Percentiles rank a stretch among this genome's conserved stretches.
phyloP scores from a whole-genome alignment of 2,888 invertebrate genomes.

The Halictus quadricinctus region DNA sequence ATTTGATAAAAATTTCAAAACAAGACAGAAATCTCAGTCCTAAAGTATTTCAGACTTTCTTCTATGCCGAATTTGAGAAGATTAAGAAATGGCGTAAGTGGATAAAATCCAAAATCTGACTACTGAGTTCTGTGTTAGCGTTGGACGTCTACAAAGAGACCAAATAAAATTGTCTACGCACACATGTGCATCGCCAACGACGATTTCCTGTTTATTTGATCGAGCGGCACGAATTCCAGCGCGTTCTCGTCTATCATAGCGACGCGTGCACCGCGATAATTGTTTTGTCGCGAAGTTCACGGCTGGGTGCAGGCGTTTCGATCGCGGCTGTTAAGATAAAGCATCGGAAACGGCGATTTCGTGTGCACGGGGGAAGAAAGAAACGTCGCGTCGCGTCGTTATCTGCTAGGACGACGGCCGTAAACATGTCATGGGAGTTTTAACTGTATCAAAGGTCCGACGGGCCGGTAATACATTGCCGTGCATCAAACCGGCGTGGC shows the following conservation, averaged over 20 bases:
- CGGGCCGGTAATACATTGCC: slow-evolving; percentile 23
- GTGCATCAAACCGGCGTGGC: slow-evolving; percentile 13
- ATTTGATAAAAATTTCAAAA: too few species aligned
- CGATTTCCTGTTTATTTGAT: not conserved
- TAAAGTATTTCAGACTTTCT: too few species aligned
- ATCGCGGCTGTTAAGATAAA: not conserved
- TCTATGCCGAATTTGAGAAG: too few species aligned
- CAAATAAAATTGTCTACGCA: too few species aligned
- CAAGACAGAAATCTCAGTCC: too few species aligned
- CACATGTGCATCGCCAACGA: not conserved
- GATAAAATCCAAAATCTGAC: too few species aligned
- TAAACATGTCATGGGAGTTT: slow-evolving; percentile 20
- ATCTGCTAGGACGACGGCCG: slow-evolving; percentile 14
- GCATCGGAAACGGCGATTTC: not conserved
- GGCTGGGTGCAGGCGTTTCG: not conserved
- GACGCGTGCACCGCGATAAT: not conserved
- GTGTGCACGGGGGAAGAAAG: not conserved
- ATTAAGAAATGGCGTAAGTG: too few species aligned
- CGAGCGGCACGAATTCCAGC: not conserved
- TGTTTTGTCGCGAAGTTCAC: not conserved
- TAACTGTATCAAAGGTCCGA: not conserved
- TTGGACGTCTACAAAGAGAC: too few species aligned
- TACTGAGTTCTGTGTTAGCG: too few species aligned
- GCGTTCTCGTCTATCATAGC: not conserved
- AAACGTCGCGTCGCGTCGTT: too few species aligned